These are phyloP conservation scores for Platyrinchus mystaceus DNA, from an alignment of 2,797 vertebrate species.

Conservation along the genomic window DNA sequence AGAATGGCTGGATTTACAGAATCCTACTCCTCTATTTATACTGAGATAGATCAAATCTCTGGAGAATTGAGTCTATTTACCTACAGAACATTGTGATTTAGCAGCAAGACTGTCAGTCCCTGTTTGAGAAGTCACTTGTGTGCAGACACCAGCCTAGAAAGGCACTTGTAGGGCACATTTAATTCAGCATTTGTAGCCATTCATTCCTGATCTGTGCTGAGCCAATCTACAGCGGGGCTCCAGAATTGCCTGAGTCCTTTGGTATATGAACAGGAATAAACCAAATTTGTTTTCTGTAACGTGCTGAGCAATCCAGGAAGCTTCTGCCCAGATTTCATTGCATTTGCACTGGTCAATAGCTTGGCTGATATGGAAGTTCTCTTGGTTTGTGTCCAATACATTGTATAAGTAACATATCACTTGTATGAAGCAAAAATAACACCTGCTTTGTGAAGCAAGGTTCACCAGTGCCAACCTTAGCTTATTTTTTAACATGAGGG, in stretches of 20 bases:
- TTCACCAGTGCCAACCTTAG: neutral
- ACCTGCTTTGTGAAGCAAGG: neutral
- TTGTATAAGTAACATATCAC: neutral
- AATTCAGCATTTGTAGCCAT: neutral
- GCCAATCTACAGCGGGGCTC: neutral
- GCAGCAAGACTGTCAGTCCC: neutral
- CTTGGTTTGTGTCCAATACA: neutral
- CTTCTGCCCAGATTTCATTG: neutral
- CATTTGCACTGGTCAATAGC: neutral
- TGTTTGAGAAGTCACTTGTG: neutral
- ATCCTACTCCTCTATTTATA: neutral
- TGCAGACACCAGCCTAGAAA: neutral
- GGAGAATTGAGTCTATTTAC: neutral
- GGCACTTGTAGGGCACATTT: neutral
- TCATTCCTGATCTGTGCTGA: neutral
- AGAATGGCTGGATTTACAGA: neutral
- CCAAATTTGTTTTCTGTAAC: neutral
- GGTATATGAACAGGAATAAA: neutral
- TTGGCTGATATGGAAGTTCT: neutral
- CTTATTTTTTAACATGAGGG: neutral
- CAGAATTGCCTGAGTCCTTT: neutral
- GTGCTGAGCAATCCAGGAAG: neutral
- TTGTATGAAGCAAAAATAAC: neutral
- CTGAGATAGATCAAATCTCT: neutral
- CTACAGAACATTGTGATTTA: neutral